These are phyloP conservation scores for Helicoverpa assulta DNA, from an alignment of 2,888 invertebrate species.

Conservation along the genomic window DNA sequence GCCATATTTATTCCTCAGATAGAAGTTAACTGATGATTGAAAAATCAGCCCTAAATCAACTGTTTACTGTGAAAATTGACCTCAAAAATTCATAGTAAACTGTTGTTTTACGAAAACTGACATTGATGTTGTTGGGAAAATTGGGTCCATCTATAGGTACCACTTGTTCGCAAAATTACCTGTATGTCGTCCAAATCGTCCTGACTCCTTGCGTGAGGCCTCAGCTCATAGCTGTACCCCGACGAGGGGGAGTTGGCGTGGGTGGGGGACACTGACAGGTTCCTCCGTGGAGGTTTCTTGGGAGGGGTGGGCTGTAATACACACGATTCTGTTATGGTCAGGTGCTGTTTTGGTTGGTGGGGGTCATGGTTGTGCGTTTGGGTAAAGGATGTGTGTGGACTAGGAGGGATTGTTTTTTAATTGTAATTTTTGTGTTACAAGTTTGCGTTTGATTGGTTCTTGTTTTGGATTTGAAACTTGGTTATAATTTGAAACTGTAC, in stretches of 20 bases:
- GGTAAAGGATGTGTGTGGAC: neutral
- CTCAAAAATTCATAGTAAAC: too few relatives aligned
- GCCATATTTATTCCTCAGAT: too few relatives aligned
- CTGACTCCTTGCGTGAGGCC: slow-evolving; percentile 92
- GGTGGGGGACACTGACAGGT: slow-evolving; percentile 96
- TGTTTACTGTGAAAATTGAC: too few relatives aligned
- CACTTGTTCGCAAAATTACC: slow-evolving; percentile 71
- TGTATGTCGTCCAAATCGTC: slow-evolving; percentile 92
- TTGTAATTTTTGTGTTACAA: neutral
- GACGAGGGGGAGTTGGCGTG: slow-evolving; percentile 91
- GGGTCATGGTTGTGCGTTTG: neutral
- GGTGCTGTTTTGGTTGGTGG: neutral
- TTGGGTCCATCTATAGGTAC: too few relatives aligned
- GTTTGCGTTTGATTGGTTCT: neutral
- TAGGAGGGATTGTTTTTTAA: neutral
- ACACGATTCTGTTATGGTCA: slow-evolving; percentile 54
- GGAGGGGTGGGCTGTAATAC: slow-evolving; percentile 94
- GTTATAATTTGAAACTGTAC: too few relatives aligned
- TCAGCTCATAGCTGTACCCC: slow-evolving; percentile 91
- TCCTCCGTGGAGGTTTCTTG: slow-evolving; percentile 96
- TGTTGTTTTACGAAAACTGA: neutral
- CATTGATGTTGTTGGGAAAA: too few relatives aligned
- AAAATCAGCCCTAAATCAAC: too few relatives aligned
- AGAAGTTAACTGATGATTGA: too few relatives aligned
- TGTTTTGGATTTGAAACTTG: too few relatives aligned